A percentile compares a stretch with the other conserved stretches of the same genome.
These are phyloP conservation scores for Pristionchus maxplancki DNA, from an alignment of 2,888 invertebrate species.

Conservation along the genomic window DNA sequence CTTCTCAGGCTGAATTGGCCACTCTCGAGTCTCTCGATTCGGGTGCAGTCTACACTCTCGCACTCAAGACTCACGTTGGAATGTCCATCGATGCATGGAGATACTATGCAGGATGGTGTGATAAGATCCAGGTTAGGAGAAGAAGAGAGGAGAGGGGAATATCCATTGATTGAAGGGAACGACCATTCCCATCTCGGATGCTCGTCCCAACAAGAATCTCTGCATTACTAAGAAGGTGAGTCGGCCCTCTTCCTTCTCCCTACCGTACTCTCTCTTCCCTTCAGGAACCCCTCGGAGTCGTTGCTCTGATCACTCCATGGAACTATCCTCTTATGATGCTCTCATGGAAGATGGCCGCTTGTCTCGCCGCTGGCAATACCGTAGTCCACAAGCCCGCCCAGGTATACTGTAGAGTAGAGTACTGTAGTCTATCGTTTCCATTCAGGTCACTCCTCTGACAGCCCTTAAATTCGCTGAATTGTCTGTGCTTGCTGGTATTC, in stretches of 20 bases:
- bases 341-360: slow-evolving; percentile 98
- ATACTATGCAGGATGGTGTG: slow-evolving; percentile 95
- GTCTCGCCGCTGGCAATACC: slow-evolving; percentile 95
- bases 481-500: slow-evolving; percentile 91
- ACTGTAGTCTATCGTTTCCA: neutral
- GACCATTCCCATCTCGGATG: slow-evolving; percentile 93
- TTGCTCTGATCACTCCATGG: slow-evolving; percentile 95
- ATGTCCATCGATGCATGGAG: slow-evolving; percentile 98
- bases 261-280: slow-evolving; percentile 1
- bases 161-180: slow-evolving; percentile 81
- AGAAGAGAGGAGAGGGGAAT: neutral
- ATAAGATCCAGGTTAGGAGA: slow-evolving; percentile 86
- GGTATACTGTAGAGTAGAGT: slow-evolving; percentile 70
- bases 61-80: slow-evolving; percentile 95
- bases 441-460: slow-evolving; percentile 88
- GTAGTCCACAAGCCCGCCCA: slow-evolving; percentile 94
- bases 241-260: neutral
- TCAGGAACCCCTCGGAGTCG: slow-evolving; percentile 91
- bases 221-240: slow-evolving; percentile 86
- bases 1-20: slow-evolving; percentile 87
- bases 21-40: slow-evolving; percentile 94
- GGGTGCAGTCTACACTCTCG: slow-evolving; percentile 96
- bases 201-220: slow-evolving; percentile 91
- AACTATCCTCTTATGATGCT: slow-evolving; percentile 99
- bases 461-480: slow-evolving; percentile 96